Base-by-base conservation (phyloP, 2,113 vertebrate species). In the Spea bombifrons region DNA sequence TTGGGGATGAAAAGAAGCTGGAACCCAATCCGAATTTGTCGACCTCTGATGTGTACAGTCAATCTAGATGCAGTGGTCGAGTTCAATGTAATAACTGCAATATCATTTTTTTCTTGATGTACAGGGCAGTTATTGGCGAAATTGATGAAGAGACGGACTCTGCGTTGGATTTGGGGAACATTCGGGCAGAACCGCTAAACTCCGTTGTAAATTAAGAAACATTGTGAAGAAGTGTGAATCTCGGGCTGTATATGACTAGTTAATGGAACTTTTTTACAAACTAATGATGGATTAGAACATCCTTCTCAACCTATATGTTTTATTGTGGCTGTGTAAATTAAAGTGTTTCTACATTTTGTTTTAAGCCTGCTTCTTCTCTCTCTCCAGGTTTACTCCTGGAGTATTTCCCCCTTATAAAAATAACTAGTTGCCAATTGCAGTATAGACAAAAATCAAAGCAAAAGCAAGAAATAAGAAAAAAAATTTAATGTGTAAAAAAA, bases 81-180 rank as follows among this genome's bases (percentile, higher is more conserved):
- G 30, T 30, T 30, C 30, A 30, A 30, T 30, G 30, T 30, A 1
- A 30, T 30, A 30, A 30, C 30, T 30, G 30, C 2, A 30, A 30
- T 30, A 30, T 30, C 30, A 30, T 76, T 65, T 68, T 85, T 82
- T 90, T 76, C 15, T 53, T 44, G 8, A 4, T 48, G 7, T 88
- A 13, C 87, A 99, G 97, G 63, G 97, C 97, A 15, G 97, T 99
- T 76, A 98, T 99, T 83, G 97, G 97, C 70, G 97, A 99, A 89
- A 99, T 99, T 78, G 97, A 99, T 77, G 97, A 99, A 88, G 97
- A 99, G 75, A 98, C 97, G 0, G 97, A 99, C 88, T 98, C 97
- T 49, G 92, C 96, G 0, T 91, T 99, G 89, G 97, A 99, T 84
- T 86, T 99, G 84, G 94, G 96, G 15, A 99, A 99, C 85, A 99